Evolutionary conservation across 1,140 invertebrate species (phyloP), one percentile per base, ranked within the genome.

Genomic region (Drosophila lacteicornis): DNA sequence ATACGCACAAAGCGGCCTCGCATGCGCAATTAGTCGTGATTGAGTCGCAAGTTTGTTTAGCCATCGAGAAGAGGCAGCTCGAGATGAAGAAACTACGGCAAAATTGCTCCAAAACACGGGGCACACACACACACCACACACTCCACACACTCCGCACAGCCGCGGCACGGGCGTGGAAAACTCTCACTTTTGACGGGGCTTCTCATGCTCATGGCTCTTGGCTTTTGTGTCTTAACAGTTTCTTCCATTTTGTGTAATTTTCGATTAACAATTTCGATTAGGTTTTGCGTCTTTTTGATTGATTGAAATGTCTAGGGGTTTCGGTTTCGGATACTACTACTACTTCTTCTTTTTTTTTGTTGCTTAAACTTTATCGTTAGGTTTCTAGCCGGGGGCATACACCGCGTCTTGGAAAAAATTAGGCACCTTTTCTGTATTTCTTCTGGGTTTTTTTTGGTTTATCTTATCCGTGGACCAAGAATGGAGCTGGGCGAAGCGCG

Each of bases 11-110:
- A 78, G 77, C 73, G 84, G 84, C 77, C 69, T 67, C 80, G 73
- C 84, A 88, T 88, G 84, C 84, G 84, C 85, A 90, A 90, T 91
- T 90, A 91, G 86, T 82, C 85, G 85, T 90, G 85, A 90, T 90
- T 90, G 85, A 91, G 85, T 86, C 85, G 82, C 85, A 90, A 87
- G 83, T 86, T 82, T 86, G 71, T 86, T 85, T 85, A 86, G 42
- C 73, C 73, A 63, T 69, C 74, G 75, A 74, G 69, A 75, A 70
- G 69, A 73, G 55, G 67, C 53, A 73, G 53, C 68, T 38, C 45
- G 36, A 51, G 70, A 74, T 74, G 70, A 74, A 74, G 70, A 74
- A 74, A 74, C 70, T 74, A 73, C 70, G 56, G 67, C 55, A 73
- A 74, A 74, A 73, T 73, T 73, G 58, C 68, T 40, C 33, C 30